These are phyloP conservation scores for Masticophis lateralis DNA, from an alignment of 2,797 vertebrate species.

Conservation along the genomic window DNA sequence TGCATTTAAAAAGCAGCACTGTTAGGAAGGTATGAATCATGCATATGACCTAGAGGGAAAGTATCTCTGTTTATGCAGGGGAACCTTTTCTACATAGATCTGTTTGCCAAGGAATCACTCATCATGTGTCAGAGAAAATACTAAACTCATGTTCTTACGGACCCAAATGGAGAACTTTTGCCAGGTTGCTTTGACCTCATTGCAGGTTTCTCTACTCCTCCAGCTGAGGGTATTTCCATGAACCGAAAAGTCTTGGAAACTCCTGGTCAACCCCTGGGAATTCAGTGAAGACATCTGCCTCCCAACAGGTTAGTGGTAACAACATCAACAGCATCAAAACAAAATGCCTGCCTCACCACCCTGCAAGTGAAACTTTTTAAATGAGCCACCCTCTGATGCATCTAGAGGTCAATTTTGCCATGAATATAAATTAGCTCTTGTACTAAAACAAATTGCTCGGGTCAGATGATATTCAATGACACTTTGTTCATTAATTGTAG, in stretches of 20 bases:
- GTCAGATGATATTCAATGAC: not conserved
- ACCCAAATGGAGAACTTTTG: not conserved
- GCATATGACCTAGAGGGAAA: not conserved
- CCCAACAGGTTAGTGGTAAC: not conserved
- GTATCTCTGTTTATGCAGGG: not conserved
- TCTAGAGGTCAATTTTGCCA: not conserved
- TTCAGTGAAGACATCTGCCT: not conserved
- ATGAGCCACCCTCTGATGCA: not conserved
- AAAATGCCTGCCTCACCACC: not conserved
- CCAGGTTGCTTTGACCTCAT: not conserved
- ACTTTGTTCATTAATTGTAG: not conserved
- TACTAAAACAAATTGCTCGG: not conserved
- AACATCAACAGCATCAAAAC: not conserved
- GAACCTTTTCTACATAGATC: not conserved
- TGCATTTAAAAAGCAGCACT: not conserved
- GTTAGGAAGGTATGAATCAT: not conserved
- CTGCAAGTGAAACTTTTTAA: not conserved
- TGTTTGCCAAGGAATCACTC: not conserved
- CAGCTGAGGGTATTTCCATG: not conserved
- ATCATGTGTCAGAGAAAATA: not conserved
- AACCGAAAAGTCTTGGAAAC: not conserved
- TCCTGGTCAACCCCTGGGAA: not conserved
- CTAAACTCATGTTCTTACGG: not conserved
- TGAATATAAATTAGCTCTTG: not conserved
- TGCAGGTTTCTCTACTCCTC: not conserved